Evolutionary conservation across 30 jellyfish, hydroid and myxozoan genomes (phyloP).

Genomic region (Phacellophora camtschatica): DNA sequence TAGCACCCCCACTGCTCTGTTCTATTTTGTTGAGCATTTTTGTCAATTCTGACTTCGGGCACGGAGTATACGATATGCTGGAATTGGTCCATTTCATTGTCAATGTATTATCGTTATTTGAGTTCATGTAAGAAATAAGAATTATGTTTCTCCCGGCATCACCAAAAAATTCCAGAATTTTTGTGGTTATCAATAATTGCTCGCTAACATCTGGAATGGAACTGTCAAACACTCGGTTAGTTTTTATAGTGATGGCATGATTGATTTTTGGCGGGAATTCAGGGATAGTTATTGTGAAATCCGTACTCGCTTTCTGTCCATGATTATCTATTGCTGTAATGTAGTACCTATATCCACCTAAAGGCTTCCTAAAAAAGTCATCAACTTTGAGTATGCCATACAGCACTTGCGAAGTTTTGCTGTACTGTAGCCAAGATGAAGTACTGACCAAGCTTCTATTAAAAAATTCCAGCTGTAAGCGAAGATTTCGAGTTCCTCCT

Average conservation of each 20-base stretch:
- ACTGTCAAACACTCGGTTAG: constrained; percentile 67
- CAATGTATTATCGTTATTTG: background rate
- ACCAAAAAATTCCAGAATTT: constrained; percentile 60
- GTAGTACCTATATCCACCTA: constrained; percentile 49
- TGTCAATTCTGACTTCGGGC: constrained; percentile 25
- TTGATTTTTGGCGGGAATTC: constrained; percentile 31
- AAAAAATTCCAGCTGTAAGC: constrained; percentile 25
- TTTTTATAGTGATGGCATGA: constrained; percentile 35
- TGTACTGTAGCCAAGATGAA: constrained; percentile 87
- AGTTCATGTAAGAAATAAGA: constrained; percentile 45
- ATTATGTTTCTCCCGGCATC: constrained; percentile 58
- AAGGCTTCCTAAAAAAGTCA: constrained; percentile 42
- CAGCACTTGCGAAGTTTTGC: constrained; percentile 73
- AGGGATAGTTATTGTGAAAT: constrained; percentile 57
- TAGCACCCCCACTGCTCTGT: background rate
- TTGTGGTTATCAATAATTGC: constrained; percentile 73
- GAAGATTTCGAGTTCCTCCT: constrained; percentile 73
- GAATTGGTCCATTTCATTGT: constrained; percentile 81
- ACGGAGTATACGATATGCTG: constrained; percentile 63
- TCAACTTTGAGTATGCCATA: constrained; percentile 71
- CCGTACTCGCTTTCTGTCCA: constrained; percentile 69
- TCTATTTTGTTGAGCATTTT: constrained; percentile 17
- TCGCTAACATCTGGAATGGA: constrained; percentile 80
- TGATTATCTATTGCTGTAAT: constrained; percentile 73
- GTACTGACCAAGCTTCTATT: constrained; percentile 24